Evolutionary conservation across 2,888 invertebrate species (phyloP).

Genomic region (Ennomos quercinarius): DNA sequence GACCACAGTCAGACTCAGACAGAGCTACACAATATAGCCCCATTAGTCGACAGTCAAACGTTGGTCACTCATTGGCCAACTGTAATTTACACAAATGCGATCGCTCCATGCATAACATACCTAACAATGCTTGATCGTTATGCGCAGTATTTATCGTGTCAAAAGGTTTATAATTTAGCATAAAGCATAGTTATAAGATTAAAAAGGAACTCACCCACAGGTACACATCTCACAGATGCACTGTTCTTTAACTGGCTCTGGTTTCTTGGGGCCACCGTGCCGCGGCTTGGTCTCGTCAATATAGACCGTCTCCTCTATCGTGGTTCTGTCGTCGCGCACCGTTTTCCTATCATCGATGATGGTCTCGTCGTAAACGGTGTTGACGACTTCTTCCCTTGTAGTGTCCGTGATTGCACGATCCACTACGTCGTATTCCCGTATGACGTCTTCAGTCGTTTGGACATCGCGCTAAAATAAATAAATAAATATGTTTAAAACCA

Average conservation of each 20-base stretch:
- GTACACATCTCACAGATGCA: conserved; percentile 96
- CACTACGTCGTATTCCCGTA: conserved; percentile 79
- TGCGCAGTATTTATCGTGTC: conserved; percentile 31
- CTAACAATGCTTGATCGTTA: conserved; percentile 23
- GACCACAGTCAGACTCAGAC: conserved; percentile 28
- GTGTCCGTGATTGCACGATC: conserved; percentile 81
- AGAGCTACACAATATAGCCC: conserved; percentile 46
- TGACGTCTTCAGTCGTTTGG: conserved; percentile 78
- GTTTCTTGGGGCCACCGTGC: conserved; percentile 75
- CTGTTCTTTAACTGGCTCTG: conserved; percentile 88
- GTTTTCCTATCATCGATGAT: conserved; percentile 78
- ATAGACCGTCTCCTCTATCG: conserved; percentile 66
- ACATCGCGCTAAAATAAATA: conserved; percentile 74
- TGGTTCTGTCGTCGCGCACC: conserved; percentile 77
- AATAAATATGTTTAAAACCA: conserved; percentile 22
- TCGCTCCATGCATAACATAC: conserved; percentile 22
- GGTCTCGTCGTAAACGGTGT: conserved; percentile 77
- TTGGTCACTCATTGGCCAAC: conserved; percentile 32
- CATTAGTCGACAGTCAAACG: conserved; percentile 42
- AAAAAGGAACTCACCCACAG: conserved; percentile 90
- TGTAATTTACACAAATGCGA: conserved; percentile 34
- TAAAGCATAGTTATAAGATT: conserved; percentile 8
- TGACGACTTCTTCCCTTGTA: conserved; percentile 74
- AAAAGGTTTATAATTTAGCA: conserved; percentile 29
- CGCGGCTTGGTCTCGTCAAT: conserved; percentile 72